phyloP scores from a whole-genome alignment of 2,888 invertebrate genomes.

The Acrobasis suavella region DNA sequence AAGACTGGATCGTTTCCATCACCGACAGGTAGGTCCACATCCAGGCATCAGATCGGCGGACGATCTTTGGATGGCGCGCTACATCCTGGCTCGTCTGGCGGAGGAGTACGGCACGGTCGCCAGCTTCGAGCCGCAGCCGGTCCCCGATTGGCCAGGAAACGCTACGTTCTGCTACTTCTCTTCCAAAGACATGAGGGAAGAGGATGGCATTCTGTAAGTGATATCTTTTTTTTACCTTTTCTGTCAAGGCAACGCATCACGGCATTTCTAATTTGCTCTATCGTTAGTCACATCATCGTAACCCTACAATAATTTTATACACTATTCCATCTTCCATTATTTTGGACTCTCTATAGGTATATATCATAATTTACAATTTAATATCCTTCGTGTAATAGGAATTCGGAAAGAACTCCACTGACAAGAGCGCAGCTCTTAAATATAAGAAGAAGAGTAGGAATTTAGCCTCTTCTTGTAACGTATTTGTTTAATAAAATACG shows the following conservation, averaged over 20 bases:
- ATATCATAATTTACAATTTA: no score
- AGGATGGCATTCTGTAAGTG: constrained; percentile 87
- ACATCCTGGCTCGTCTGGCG: constrained; percentile 90
- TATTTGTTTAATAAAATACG: no score
- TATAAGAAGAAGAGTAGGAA: no score
- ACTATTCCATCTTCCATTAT: no score
- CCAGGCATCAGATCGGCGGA: constrained; percentile 91
- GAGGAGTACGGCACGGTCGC: constrained; percentile 92
- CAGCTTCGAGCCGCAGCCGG: constrained; percentile 86
- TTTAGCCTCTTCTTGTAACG: no score
- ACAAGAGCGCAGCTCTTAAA: no score
- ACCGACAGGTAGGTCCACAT: constrained; percentile 90
- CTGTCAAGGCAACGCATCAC: background rate
- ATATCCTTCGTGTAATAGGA: no score
- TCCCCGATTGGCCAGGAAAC: constrained; percentile 94
- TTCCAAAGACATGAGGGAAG: constrained; percentile 91
- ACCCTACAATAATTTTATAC: no score
- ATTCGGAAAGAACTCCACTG: no score
- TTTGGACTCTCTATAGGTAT: no score
- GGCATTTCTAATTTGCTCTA: no score
- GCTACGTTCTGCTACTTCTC: constrained; percentile 96
- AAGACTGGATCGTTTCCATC: background rate
- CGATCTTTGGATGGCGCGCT: constrained; percentile 94
- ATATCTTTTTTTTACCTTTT: background rate
- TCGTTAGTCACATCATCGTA: no score